Percentiles rank a stretch among this genome's conserved stretches.
Conservation (phyloP, 2,113 vertebrate genomes). For the Zapornia atra region DNA sequence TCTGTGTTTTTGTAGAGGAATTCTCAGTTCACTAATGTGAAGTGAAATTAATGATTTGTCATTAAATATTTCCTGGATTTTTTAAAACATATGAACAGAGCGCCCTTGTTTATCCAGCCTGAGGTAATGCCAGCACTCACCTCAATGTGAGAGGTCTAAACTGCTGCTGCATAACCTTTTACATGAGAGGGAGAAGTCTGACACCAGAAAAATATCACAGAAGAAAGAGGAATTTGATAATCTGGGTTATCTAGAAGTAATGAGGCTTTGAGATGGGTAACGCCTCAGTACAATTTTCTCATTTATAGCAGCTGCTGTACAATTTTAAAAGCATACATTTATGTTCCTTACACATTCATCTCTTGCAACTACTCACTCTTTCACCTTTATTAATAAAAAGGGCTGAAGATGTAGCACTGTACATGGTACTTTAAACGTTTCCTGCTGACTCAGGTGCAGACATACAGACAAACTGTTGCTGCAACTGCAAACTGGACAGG, state of each 20-base stretch:
- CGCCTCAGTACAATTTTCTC: not conserved
- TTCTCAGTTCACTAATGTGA: not conserved
- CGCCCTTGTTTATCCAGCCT: not conserved
- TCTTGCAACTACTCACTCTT: not conserved
- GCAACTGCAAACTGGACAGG: fast-evolving
- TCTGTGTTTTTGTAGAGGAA: conserved; percentile 21
- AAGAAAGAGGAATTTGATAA: not conserved
- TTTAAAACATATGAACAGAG: not conserved
- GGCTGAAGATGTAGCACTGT: not conserved
- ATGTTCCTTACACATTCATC: not conserved
- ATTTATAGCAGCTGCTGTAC: not conserved
- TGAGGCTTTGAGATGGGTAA: not conserved
- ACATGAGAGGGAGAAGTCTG: not conserved
- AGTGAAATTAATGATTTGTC: not conserved
- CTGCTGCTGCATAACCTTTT: not conserved
- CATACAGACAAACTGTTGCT: not conserved
- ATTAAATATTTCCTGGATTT: not conserved
- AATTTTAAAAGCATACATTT: not conserved
- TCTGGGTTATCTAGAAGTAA: not conserved
- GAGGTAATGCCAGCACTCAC: not conserved
- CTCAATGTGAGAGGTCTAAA: not conserved
- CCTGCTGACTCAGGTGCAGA: not conserved
- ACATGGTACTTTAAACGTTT: not conserved
- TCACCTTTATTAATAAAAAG: not conserved
- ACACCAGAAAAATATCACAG: not conserved